Percentiles rank a stretch among this genome's conserved stretches.
Conservation (phyloP, 2,888 invertebrate species). For the Brenthis ino region DNA sequence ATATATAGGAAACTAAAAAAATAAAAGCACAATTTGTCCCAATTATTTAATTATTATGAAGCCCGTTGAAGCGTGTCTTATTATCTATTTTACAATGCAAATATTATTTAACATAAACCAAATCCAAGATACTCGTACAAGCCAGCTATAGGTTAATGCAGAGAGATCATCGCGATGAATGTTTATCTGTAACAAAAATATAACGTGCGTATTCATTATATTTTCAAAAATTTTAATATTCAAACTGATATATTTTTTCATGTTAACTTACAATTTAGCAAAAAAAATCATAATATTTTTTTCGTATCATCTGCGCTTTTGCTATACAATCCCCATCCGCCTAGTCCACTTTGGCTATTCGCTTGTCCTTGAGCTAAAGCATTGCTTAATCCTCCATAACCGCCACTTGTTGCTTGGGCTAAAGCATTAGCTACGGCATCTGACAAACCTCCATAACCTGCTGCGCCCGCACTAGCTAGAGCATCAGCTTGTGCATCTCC, state of each 20-base stretch:
- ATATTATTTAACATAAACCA: slow-evolving; percentile 38
- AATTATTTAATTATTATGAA: slow-evolving; percentile 49
- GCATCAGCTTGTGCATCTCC: slow-evolving; percentile 38
- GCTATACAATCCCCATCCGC: slow-evolving; percentile 13
- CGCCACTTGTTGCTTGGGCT: slow-evolving; percentile 24
- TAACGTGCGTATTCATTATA: background rate
- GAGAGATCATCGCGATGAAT: slow-evolving; percentile 41
- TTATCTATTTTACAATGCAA: slow-evolving; percentile 45
- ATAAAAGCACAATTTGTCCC: slow-evolving; percentile 43
- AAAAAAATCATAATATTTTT: background rate
- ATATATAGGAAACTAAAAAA: slow-evolving; percentile 5
- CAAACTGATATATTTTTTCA: too few relatives aligned
- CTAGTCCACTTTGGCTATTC: slow-evolving; percentile 15
- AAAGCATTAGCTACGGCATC: slow-evolving; percentile 34
- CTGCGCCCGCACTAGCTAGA: slow-evolving; percentile 28
- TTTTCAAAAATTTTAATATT: background rate
- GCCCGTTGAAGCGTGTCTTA: slow-evolving; percentile 47
- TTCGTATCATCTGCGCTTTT: slow-evolving; percentile 31
- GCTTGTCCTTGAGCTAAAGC: slow-evolving; percentile 28
- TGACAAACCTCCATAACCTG: slow-evolving; percentile 31
- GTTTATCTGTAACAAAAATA: slow-evolving; percentile 38
- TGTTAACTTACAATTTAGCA: slow-evolving; percentile 18
- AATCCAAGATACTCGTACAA: slow-evolving; percentile 39
- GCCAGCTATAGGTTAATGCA: slow-evolving; percentile 33
- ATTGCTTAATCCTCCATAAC: slow-evolving; percentile 26